Evolutionary conservation across 35 echinoderm and acorn worm genomes (phyloP), one percentile per base, ranked within the genome.

Genomic region (Apostichopus parvimensis): DNA sequence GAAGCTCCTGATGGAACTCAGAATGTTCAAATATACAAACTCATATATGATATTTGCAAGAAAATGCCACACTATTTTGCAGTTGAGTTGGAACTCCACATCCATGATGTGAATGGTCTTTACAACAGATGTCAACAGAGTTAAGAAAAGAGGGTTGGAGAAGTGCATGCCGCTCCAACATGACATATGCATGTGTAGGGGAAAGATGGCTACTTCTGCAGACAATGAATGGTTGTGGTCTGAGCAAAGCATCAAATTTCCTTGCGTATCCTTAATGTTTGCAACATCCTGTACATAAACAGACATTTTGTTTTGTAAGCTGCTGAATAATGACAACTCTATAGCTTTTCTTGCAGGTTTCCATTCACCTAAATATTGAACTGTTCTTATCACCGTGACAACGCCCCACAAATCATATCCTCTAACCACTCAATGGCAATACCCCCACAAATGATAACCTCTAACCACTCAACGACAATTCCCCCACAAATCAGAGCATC

Each of bases 51-150:
- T 1, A 21, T 85, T 54, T 85, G 12, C 82, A 9, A 85, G 25
- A 85, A 59, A 87, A 0, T 87, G 9, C 83, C 58, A 87, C 55
- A 87, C 83, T 9, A 56, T 13, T 66, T 87, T 21, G 60, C 54
- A 87, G 53, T 87, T n/a, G 21, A 56, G 17, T 56, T 87, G 56
- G 83, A 87, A 87, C 13, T 87, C 83, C 8, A 66, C 56, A 87
- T 87, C 83, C 60, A 87, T 61, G 18, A 87, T 87, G 64, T 87
- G 64, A 4, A 87, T 34, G 14, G 57, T 45, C 5, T n/a, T 87
- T 87, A 58, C 59, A 87, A 64, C 56, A 87, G 22, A 87, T 23
- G 6, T 87, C 57, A 6, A 66, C 22, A 65, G 85, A 22, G n/a
- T 87, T 87, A 6, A 82, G 45, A 6, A 82, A 53, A 14, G 64